Evolutionary conservation across 2,113 vertebrate genomes (phyloP).

Genomic region (Ptychochromis oligacanthus): DNA sequence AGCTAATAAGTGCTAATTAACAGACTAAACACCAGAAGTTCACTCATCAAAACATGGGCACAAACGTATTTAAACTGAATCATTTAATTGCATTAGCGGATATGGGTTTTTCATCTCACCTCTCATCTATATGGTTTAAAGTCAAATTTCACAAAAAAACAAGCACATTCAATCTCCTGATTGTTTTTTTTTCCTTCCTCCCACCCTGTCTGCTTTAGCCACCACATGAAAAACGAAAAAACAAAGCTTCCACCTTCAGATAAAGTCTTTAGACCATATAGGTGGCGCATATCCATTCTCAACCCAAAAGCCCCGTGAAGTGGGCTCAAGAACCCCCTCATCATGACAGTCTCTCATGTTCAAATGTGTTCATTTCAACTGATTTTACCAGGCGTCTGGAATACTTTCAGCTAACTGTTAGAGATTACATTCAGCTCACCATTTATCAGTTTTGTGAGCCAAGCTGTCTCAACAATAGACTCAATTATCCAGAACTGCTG

Average conservation of each 20-base stretch:
- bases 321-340: too few species aligned
- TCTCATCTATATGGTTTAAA: not conserved
- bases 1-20: not conserved
- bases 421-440: too few species aligned
- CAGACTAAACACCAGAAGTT: not conserved
- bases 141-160: not conserved
- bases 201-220: not conserved
- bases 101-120: not conserved
- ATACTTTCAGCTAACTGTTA: too few species aligned
- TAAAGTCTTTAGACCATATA: not conserved
- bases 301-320: too few species aligned
- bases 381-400: too few species aligned
- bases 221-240: not conserved
- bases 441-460: too few species aligned
- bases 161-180: not conserved
- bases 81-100: too few species aligned
- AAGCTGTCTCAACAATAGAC: too few species aligned
- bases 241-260: not conserved
- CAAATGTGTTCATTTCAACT: too few species aligned
- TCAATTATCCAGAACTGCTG: too few species aligned
- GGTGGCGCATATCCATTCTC: too few species aligned
- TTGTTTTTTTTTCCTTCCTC: not conserved
- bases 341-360: too few species aligned
- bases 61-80: not conserved
- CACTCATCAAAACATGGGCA: not conserved